Base-by-base conservation (phyloP, 1,140 invertebrate genomes). In the Pararge aegeria region DNA sequence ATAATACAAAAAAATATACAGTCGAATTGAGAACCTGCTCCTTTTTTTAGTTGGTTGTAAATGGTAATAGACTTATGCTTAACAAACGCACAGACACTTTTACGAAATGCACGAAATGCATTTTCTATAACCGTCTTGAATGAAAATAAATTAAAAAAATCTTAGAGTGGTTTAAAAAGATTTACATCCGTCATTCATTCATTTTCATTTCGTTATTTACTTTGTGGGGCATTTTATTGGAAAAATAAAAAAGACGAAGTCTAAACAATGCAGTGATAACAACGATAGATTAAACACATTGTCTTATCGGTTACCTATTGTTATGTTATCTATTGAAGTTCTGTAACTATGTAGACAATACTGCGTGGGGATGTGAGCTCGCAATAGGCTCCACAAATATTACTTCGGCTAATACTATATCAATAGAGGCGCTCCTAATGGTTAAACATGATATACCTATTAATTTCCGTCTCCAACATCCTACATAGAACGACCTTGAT, bases 341-440 rank as follows among this genome's bases (percentile, higher is more conserved):
- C 1, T 4, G n/a, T 34, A 34, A n/a, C 30, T 34, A 34, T 4
- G 30, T 34, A 34, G 7, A 34, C 30, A 12, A 12, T 34, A 10
- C 30, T 34, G 30, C 30, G 30, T 12, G 0, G 29, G 5, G 29
- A 6, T 1, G 10, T 30, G 12, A 4, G 24, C 24, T 24, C 24
- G 24, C 7, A 24, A 34, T 34, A 34, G 30, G 30, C 30, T 34
- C 10, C 10, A 30, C 30, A 34, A 34, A 34, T 34, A 34, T 34
- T 34, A 12, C 10, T 34, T 34, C n/a, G 30, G 30, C 12, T 34
- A 34, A 34, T 34, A 34, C 30, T 34, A 7, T 34, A 34, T 34
- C 30, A 34, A 34, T 34, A 34, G 30, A 34, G 30, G 30, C 30
- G 30, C 30, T 34, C 30, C 30, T 34, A 34, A 34, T 34, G 30